Evolutionary conservation across 92 coral and sea anemone genomes (phyloP).

Genomic region (Palythoa caribaeorum): DNA sequence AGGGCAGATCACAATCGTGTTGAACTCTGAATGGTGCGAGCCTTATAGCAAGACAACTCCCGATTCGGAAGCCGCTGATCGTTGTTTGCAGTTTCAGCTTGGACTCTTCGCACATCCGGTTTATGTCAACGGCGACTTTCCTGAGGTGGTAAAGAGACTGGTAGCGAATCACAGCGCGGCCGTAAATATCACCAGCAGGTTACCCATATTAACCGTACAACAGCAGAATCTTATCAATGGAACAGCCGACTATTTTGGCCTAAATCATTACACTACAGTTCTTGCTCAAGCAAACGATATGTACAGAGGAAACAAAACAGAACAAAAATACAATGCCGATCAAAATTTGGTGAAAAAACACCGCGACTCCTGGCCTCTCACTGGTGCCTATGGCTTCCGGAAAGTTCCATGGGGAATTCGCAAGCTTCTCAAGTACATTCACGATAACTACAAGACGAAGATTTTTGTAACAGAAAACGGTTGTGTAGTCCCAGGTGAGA

Average conservation of each 20-base stretch:
- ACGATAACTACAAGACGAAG: constrained; percentile 71
- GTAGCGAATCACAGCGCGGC: constrained; percentile 73
- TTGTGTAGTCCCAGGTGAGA: constrained; percentile 75
- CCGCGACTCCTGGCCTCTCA: constrained; percentile 62
- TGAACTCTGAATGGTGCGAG: constrained; percentile 76
- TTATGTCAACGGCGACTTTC: constrained; percentile 84
- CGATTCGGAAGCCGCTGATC: constrained; percentile 73
- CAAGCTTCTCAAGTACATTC: constrained; percentile 64
- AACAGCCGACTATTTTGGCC: constrained; percentile 76
- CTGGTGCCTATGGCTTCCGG: constrained; percentile 61
- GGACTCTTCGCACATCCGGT: constrained; percentile 85
- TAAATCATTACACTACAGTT: constrained; percentile 76
- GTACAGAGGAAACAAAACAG: constrained; percentile 26
- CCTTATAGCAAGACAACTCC: constrained; percentile 54
- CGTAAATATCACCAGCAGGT: constrained; percentile 61
- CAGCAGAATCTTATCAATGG: constrained; percentile 75
- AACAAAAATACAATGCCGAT: constrained; percentile 53
- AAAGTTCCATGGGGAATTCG: constrained; percentile 84
- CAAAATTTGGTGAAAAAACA: constrained; percentile 54
- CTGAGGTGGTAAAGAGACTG: constrained; percentile 72
- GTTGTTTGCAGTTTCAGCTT: constrained; percentile 74
- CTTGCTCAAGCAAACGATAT: constrained; percentile 48
- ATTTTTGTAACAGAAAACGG: constrained; percentile 83
- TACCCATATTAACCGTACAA: constrained; percentile 72
- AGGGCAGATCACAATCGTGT: constrained; percentile 64